Evolutionary conservation across 2,888 invertebrate species (phyloP).

Genomic region (Pristionchus maxplancki): DNA sequence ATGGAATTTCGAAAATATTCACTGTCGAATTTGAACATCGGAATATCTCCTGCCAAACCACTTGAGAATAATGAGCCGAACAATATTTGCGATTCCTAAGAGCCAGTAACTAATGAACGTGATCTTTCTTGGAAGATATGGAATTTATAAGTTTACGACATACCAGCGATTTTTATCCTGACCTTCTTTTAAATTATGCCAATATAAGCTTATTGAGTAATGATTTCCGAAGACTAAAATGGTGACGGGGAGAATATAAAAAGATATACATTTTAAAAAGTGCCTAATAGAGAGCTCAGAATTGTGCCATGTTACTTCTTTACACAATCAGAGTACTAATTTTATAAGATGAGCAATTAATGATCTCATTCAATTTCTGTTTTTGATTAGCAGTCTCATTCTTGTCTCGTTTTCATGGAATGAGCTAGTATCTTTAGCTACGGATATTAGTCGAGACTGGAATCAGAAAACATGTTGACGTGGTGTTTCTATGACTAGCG

Average conservation of each 20-base stretch:
- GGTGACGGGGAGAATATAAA: neutral
- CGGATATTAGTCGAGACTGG: neutral
- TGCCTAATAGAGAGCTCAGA: neutral
- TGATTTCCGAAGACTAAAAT: too few relatives aligned
- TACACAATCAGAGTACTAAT: neutral
- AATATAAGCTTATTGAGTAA: too few relatives aligned
- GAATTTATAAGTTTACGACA: too few relatives aligned
- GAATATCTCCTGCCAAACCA: too few relatives aligned
- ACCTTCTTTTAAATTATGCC: neutral
- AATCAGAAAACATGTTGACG: neutral
- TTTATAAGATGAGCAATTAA: neutral
- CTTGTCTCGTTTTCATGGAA: neutral
- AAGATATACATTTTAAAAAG: neutral
- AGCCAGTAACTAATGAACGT: neutral
- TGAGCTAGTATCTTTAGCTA: neutral
- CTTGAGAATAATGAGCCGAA: too few relatives aligned
- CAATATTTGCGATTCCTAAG: neutral
- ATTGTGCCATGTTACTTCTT: neutral
- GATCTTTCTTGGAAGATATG: too few relatives aligned
- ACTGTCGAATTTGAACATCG: too few relatives aligned
- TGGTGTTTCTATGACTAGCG: neutral
- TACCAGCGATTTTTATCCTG: too few relatives aligned
- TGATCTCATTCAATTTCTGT: neutral
- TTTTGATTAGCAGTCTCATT: neutral
- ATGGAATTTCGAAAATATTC: neutral